These are phyloP conservation scores for Acanthosoma haemorrhoidale DNA, from an alignment of 2,888 invertebrate species.

Conservation along the genomic window DNA sequence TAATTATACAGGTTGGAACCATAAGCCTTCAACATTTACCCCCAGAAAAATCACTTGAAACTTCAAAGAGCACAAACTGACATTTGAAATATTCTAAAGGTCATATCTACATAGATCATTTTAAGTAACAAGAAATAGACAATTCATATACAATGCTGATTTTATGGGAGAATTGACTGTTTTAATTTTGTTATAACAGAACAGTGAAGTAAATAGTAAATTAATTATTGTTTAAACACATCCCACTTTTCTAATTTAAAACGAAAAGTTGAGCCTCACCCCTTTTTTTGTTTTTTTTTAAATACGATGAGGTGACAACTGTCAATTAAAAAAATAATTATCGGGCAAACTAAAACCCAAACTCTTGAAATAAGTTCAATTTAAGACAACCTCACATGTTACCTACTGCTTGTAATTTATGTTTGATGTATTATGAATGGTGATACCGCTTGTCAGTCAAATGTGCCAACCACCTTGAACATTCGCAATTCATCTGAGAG, in stretches of 20 bases:
- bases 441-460: not conserved
- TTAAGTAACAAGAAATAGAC: too few relatives aligned
- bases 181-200: too few relatives aligned
- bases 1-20: too few relatives aligned
- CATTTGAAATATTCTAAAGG: constrained; percentile 9
- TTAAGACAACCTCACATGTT: constrained; percentile 27
- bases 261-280: not conserved
- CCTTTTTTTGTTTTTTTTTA: not conserved
- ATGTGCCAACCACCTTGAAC: too few relatives aligned
- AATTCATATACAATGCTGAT: too few relatives aligned
- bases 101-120: not conserved
- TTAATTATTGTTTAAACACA: not conserved
- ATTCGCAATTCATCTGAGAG: too few relatives aligned
- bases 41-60: not conserved
- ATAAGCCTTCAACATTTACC: too few relatives aligned
- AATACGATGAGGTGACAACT: too few relatives aligned
- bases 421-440: not conserved
- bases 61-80: not conserved
- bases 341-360: not conserved
- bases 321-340: too few relatives aligned
- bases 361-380: not conserved
- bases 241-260: too few relatives aligned
- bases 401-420: constrained; percentile 21
- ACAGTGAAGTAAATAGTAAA: not conserved
- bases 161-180: too few relatives aligned